A percentile compares a stretch with the other conserved stretches of the same genome.
These are phyloP conservation scores for Myopa tessellatipennis DNA, from an alignment of 2,888 invertebrate genomes.

Conservation along the genomic window DNA sequence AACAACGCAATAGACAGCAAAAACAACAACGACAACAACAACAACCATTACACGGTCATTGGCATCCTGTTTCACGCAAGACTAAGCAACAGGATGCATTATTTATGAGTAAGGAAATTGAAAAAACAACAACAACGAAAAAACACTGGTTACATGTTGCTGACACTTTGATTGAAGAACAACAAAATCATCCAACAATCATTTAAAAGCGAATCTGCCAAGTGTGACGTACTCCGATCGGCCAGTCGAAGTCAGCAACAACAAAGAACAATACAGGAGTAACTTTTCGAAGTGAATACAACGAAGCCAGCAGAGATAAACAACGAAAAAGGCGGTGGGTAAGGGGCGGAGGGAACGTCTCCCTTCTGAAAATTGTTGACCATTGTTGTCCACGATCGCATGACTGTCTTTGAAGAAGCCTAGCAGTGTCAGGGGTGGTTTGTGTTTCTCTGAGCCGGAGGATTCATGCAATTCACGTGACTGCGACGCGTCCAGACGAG, in stretches of 20 bases:
- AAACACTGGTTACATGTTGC: conserved; percentile 41
- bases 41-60: conserved; percentile 57
- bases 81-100: conserved; percentile 62
- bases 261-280: conserved; percentile 52
- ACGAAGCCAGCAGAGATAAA: not conserved
- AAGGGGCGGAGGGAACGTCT: not conserved
- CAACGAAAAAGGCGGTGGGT: not conserved
- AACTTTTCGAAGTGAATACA: conserved; percentile 54
- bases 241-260: conserved; percentile 28
- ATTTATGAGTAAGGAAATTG: conserved; percentile 49
- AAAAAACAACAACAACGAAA: conserved; percentile 45
- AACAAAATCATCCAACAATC: conserved; percentile 31
- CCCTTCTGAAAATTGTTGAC: not conserved
- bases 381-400: conserved; percentile 22
- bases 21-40: conserved; percentile 20
- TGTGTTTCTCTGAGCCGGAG: not conserved
- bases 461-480: conserved; percentile 18
- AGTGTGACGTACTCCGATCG: conserved; percentile 38
- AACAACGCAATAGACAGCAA: not conserved
- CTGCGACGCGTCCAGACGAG: conserved; percentile 21
- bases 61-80: conserved; percentile 63
- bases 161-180: conserved; percentile 42
- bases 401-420: not conserved
- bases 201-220: conserved; percentile 34
- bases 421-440: conserved; percentile 8